phyloP scores from a whole-genome alignment of 2,113 vertebrate species.

The Pygathrix nemaeus region DNA sequence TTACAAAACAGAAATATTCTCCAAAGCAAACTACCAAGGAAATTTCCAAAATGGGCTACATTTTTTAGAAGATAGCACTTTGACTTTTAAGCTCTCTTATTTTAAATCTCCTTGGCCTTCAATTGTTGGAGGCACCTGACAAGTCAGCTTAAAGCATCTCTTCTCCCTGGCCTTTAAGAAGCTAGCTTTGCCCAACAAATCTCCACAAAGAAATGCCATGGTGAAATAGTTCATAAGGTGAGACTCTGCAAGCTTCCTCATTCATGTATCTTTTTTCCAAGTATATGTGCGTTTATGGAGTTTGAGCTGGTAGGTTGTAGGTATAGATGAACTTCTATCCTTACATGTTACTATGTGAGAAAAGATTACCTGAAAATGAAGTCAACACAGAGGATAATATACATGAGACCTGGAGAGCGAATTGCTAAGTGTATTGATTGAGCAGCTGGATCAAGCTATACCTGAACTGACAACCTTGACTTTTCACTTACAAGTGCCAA shows the following conservation, averaged over 20 bases:
- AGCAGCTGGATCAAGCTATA: background rate
- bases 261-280: background rate
- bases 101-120: background rate
- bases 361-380: background rate
- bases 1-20: background rate
- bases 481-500: background rate
- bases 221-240: background rate
- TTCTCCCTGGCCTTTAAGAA: too few relatives aligned
- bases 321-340: background rate
- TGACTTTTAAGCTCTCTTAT: background rate
- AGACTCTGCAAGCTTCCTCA: background rate
- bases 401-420: background rate
- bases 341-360: background rate
- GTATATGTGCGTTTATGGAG: too few relatives aligned
- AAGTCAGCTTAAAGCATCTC: too few relatives aligned
- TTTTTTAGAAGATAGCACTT: background rate
- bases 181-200: accelerated
- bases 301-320: too few relatives aligned
- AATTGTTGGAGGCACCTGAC: too few relatives aligned
- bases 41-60: background rate
- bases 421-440: background rate
- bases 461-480: background rate
- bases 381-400: background rate
- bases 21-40: background rate
- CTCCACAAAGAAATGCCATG: accelerated